Conservation (phyloP, 2,113 vertebrate species). For the Andinoacara biseriatus region DNA sequence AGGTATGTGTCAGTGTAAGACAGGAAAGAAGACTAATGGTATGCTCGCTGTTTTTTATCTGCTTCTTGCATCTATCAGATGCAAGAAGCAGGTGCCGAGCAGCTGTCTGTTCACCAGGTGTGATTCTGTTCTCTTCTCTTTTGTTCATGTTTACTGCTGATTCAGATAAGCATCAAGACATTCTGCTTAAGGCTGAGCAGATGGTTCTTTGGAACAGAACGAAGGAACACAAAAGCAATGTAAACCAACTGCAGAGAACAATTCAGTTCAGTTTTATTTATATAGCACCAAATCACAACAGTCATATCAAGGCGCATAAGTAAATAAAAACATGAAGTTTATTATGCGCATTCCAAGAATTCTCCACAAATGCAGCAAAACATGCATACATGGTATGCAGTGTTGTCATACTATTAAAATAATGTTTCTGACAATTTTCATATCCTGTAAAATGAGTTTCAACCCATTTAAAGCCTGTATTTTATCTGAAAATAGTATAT, state of each 20-base stretch:
- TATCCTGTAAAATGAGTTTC: background rate
- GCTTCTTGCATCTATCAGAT: background rate
- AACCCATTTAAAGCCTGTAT: no score
- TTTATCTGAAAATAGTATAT: no score
- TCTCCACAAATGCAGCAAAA: background rate
- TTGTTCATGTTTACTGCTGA: slow-evolving; percentile 10
- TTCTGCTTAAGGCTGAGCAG: slow-evolving; percentile 3
- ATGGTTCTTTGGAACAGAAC: background rate
- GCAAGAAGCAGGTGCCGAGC: background rate
- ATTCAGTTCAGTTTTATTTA: no score
- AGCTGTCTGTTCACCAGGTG: background rate
- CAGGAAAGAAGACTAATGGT: background rate
- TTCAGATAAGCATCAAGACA: slow-evolving; percentile 5
- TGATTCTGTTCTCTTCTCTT: background rate
- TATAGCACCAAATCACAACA: no score
- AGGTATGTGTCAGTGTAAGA: background rate
- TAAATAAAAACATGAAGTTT: background rate
- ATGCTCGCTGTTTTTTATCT: background rate
- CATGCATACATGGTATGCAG: no score
- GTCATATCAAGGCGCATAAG: no score
- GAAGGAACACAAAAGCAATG: background rate
- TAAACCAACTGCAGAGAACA: background rate
- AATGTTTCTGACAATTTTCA: background rate
- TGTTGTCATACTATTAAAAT: background rate
- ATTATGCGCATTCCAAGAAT: background rate